A percentile compares a stretch with the other conserved stretches of the same genome.
Evolutionary conservation across 2,113 vertebrate genomes (phyloP).

Genomic region (Aix galericulata): DNA sequence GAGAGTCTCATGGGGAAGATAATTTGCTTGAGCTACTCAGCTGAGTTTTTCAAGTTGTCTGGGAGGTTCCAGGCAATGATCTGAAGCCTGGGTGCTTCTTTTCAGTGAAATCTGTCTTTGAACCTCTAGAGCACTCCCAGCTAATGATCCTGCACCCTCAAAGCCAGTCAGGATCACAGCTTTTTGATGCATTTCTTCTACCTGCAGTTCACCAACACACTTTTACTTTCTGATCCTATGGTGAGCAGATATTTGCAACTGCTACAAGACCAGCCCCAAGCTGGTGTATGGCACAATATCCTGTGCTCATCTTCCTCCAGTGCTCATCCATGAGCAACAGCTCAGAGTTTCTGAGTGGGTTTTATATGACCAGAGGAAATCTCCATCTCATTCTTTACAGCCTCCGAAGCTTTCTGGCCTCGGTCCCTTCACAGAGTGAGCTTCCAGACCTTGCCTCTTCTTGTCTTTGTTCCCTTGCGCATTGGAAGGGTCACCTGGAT

Average conservation of each 20-base stretch:
- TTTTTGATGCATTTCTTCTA: accelerated
- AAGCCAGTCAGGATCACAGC: neutral
- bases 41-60: neutral
- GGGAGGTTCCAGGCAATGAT: neutral
- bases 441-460: neutral
- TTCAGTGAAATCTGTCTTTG: neutral
- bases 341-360: neutral
- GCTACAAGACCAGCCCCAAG: neutral
- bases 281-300: accelerated
- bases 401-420: neutral
- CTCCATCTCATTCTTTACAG: neutral
- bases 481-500: accelerated
- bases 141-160: neutral
- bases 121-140: neutral
- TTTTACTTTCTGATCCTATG: neutral
- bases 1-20: neutral
- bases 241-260: neutral
- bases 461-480: accelerated
- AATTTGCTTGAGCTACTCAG: neutral
- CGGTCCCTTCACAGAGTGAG: neutral
- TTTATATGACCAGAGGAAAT: too few species aligned
- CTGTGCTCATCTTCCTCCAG: accelerated
- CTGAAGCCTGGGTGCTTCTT: neutral
- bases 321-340: accelerated
- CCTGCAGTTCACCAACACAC: neutral